Percentiles rank a stretch among this genome's conserved stretches.
phyloP scores from a whole-genome alignment of 2,797 vertebrate species.

The Typhlichthys subterraneus region DNA sequence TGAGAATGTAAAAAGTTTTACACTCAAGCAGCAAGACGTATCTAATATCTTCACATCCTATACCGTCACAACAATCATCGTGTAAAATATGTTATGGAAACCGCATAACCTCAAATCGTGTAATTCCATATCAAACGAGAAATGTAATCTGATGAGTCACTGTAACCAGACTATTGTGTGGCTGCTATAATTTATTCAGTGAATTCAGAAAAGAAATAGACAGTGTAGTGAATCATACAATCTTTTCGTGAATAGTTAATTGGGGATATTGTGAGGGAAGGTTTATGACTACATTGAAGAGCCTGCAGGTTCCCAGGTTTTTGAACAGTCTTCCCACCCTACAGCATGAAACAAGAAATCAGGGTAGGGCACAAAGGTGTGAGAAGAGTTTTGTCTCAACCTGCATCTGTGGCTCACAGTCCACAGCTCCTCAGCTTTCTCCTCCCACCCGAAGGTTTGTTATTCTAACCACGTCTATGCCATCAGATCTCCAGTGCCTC shows the following conservation, averaged over 20 bases:
- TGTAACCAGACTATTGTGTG: conserved; percentile 3
- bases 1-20: too few species aligned
- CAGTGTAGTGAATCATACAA: not conserved
- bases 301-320: conserved; percentile 50
- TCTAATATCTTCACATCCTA: too few species aligned
- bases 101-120: not conserved
- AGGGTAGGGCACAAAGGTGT: conserved; percentile 72
- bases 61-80: too few species aligned
- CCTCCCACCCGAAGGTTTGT: conserved; percentile 70
- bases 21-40: too few species aligned
- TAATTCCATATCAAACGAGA: not conserved
- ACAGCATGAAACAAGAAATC: conserved; percentile 55
- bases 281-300: conserved; percentile 5
- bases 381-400: conserved; percentile 77
- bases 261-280: not conserved
- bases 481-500: conserved; percentile 72
- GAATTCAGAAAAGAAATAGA: conserved; percentile 8
- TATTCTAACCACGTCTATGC: conserved; percentile 71
- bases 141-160: conserved; percentile 9
- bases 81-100: too few species aligned
- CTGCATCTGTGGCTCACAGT: conserved; percentile 74
- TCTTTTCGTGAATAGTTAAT: not conserved
- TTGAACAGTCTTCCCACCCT: conserved; percentile 48
- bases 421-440: conserved; percentile 55
- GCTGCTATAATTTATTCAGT: not conserved